A percentile compares a stretch with the other conserved stretches of the same genome.
phyloP scores from a whole-genome alignment of 2,113 vertebrate species.

The Ictalurus furcatus region DNA sequence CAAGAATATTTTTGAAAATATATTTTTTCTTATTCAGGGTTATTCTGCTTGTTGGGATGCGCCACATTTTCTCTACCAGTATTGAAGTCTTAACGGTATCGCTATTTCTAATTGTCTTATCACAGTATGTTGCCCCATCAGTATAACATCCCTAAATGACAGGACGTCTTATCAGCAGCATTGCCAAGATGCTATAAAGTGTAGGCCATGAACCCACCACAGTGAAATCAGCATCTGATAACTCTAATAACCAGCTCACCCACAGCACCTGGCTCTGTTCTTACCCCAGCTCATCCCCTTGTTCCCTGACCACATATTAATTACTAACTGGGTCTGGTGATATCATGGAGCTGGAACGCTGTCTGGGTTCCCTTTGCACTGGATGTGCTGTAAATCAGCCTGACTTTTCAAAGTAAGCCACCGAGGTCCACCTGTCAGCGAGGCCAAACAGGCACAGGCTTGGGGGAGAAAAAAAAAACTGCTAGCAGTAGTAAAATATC shows the following conservation, averaged over 20 bases:
- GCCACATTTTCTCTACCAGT: background rate
- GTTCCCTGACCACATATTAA: constrained; percentile 43
- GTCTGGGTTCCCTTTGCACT: constrained; percentile 28
- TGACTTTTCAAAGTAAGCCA: constrained; percentile 47
- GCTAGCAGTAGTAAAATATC: background rate
- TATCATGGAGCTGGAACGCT: constrained; percentile 45
- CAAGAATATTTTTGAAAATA: background rate
- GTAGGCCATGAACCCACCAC: background rate
- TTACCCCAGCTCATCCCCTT: constrained; percentile 12
- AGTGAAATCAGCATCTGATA: constrained; percentile 7
- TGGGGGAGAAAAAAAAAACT: background rate
- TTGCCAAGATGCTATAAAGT: background rate
- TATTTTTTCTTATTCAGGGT: background rate
- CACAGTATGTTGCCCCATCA: background rate
- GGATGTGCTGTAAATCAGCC: constrained; percentile 44
- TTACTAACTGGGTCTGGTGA: constrained; percentile 44
- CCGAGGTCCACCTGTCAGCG: constrained; percentile 47
- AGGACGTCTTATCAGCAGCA: background rate
- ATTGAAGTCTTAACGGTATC: background rate
- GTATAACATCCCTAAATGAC: background rate
- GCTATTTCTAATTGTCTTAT: background rate
- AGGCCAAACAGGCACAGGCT: constrained; percentile 16
- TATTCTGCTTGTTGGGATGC: background rate
- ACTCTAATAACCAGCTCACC: constrained; percentile 21
- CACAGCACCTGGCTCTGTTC: constrained; percentile 21